Evolutionary conservation across 1,140 invertebrate genomes (phyloP), one percentile per base, ranked within the genome.

Genomic region (Conopomorpha cramerella): DNA sequence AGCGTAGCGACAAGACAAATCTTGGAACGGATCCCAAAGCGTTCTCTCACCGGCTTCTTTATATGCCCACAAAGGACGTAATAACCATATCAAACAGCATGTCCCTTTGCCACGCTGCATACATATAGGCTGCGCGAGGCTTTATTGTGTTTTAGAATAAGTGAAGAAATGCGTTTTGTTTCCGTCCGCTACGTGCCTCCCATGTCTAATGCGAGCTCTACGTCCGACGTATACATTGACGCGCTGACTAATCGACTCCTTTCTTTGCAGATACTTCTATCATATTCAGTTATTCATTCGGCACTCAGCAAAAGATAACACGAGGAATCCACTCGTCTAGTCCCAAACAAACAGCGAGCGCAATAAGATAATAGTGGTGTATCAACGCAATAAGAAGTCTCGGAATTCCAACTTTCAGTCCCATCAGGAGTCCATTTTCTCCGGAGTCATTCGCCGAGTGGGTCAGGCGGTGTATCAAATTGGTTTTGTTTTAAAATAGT

Each of bases 31-130:
- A 51, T 60, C 55, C 51, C 54, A 55, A 48, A 35, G 37, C 36
- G 16, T 26, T 44, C 53, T 64, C 53, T 55, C 59, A 58, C 54
- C 58, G 57, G 51, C 50, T 62, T 46, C 59, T 58, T 57, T 61
- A 65, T 64, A 52, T 49, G 51, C 43, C 55, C 49, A 66, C 66
- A 74, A 74, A 71, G 65, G 54, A 66, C 52, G 65, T 74, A 71
- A 74, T 71, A 71, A 70, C 66, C 70, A 74, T 70, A 72, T 74
- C 70, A 74, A 71, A 67, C 63, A 53, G 63, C 55, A 55, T 64
- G 62, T 68, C 64, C 66, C 61, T 70, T 61, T 51, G 58, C 66
- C 47, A 62, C 39, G 54, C 45, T 57, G 68, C 64, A 73, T 73
- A 73, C 68, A 67, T 68, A 73, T 70, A 43, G 56, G 35, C 39